A percentile compares a stretch with the other conserved stretches of the same genome.
Conservation (phyloP, 2,797 vertebrate genomes). For the Gymnopithys bicolor region DNA sequence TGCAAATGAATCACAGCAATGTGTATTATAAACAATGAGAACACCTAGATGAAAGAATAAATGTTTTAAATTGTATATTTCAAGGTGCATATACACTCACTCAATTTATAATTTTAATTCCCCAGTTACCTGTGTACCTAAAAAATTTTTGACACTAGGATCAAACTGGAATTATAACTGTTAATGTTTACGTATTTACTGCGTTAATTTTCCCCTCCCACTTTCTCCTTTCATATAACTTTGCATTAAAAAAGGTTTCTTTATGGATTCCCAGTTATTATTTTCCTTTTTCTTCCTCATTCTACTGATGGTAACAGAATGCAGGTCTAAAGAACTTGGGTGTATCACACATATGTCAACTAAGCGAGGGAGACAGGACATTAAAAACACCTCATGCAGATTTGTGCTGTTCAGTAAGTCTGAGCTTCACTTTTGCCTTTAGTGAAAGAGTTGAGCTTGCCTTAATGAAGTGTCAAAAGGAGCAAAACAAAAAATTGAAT, state of each 20-base stretch:
- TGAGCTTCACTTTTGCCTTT: neutral
- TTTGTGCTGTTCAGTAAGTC: neutral
- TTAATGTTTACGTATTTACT: neutral
- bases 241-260: neutral
- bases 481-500: neutral
- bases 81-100: neutral
- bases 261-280: neutral
- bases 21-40: neutral
- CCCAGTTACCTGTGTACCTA: neutral
- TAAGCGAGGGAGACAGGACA: neutral
- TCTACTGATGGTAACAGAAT: neutral
- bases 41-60: neutral
- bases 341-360: neutral
- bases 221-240: neutral
- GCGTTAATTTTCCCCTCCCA: neutral
- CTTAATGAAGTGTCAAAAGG: neutral
- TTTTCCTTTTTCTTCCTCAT: neutral
- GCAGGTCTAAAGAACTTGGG: neutral
- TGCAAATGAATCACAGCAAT: neutral
- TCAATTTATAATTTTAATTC: neutral
- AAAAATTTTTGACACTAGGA: neutral
- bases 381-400: neutral
- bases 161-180: rapidly evolving
- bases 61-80: neutral
- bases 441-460: neutral